Percentiles rank a stretch among this genome's conserved stretches.
Conservation (phyloP, 2,113 vertebrate genomes). For the Salvator merianae region DNA sequence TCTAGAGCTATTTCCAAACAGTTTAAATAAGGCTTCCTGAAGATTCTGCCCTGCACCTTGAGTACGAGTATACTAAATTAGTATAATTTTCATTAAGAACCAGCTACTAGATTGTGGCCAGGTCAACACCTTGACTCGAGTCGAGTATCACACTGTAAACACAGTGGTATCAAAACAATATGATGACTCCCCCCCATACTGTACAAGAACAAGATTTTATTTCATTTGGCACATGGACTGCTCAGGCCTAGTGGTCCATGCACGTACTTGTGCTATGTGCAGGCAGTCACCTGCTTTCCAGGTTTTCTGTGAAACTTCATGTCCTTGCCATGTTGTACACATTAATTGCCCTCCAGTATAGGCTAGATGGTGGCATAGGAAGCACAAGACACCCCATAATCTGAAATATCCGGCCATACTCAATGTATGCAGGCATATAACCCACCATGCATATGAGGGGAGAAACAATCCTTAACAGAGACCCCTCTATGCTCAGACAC, state of each 20-base stretch:
- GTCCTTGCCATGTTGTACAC: not conserved
- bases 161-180: no score
- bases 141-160: no score
- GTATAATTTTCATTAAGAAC: not conserved
- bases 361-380: not conserved
- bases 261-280: not conserved
- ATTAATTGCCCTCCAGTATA: not conserved
- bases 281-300: no score
- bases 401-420: not conserved
- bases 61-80: not conserved
- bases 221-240: not conserved
- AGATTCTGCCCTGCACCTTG: not conserved
- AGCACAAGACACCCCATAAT: not conserved
- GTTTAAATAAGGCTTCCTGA: not conserved
- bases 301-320: not conserved
- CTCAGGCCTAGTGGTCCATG: not conserved
- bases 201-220: no score
- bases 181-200: no score
- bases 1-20: not conserved
- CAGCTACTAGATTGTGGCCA: not conserved
- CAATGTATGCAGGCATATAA: not conserved
- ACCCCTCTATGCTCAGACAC: not conserved
- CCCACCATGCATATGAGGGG: not conserved
- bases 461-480: not conserved
- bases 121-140: no score